A percentile compares a stretch with the other conserved stretches of the same genome.
Evolutionary conservation across 2,888 invertebrate genomes (phyloP).

Genomic region (Plagiodera versicolora): DNA sequence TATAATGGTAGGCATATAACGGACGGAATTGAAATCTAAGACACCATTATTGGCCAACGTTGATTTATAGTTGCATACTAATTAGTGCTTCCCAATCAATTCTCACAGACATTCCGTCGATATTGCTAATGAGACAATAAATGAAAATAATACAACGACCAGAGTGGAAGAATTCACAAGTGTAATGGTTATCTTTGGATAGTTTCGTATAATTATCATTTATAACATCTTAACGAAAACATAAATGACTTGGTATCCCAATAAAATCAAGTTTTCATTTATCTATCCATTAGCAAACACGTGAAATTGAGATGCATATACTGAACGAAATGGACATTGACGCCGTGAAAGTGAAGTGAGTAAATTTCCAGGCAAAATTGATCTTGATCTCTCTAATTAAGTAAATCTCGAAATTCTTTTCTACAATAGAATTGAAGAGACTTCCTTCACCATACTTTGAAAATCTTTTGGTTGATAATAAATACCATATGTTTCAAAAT

Average conservation of each 20-base stretch:
- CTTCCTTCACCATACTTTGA: too few species aligned
- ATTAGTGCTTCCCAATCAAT: not conserved
- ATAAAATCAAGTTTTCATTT: not conserved
- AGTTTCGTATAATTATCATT: not conserved
- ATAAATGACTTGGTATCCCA: not conserved
- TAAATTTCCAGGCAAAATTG: too few species aligned
- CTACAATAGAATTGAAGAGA: too few species aligned
- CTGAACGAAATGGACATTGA: too few species aligned
- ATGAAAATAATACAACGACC: not conserved
- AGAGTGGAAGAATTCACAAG: not conserved
- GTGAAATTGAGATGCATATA: too few species aligned
- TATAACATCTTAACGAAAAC: not conserved
- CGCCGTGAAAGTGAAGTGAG: too few species aligned
- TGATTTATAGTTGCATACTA: not conserved
- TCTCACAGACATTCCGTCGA: not conserved
- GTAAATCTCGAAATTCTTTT: too few species aligned
- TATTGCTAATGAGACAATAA: not conserved
- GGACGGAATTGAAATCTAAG: not conserved
- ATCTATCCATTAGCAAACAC: too few species aligned
- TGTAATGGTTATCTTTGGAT: not conserved
- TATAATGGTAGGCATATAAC: not conserved
- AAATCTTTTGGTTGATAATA: too few species aligned
- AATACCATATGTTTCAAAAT: too few species aligned
- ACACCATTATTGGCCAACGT: constrained; percentile 1
- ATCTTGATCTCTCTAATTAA: too few species aligned